These are phyloP conservation scores for Pyrocephalus nanus DNA, from an alignment of 2,797 vertebrate genomes.

Conservation along the genomic window DNA sequence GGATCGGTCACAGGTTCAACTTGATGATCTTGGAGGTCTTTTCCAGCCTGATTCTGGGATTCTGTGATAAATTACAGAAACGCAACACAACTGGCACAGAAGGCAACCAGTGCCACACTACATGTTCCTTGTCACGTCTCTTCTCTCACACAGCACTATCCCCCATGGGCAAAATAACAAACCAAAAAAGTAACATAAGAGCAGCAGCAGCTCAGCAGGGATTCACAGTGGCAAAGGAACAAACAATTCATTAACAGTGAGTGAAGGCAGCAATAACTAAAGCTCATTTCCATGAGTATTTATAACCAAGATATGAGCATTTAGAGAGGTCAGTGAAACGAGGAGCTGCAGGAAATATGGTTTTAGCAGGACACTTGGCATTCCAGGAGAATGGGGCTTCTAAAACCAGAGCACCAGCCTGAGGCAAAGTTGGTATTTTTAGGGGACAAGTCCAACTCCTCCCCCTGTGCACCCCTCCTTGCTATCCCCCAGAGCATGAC, in stretches of 20 bases:
- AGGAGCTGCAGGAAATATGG: neutral
- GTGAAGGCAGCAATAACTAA: neutral
- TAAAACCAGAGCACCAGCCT: slow-evolving; percentile 15
- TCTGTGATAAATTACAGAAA: neutral
- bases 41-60: neutral
- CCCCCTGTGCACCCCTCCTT: neutral
- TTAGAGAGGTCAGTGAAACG: slow-evolving; percentile 21
- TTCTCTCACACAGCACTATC: neutral
- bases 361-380: slow-evolving; percentile 40
- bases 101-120: neutral
- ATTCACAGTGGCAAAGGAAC: neutral
- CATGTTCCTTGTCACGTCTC: neutral
- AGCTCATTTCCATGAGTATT: neutral
- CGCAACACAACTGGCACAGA: neutral
- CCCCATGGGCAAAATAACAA: neutral
- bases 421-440: neutral
- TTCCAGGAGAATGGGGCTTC: slow-evolving; percentile 41
- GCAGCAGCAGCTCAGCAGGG: neutral
- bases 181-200: neutral
- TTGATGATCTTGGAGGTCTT: accelerated
- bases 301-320: neutral
- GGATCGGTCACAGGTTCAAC: accelerated
- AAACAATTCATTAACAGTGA: neutral
- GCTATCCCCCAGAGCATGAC: neutral
- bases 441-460: neutral